Percentiles rank a stretch among this genome's conserved stretches.
Evolutionary conservation across 2,888 invertebrate species (phyloP).

Genomic region (Lampropteryx suffumata): DNA sequence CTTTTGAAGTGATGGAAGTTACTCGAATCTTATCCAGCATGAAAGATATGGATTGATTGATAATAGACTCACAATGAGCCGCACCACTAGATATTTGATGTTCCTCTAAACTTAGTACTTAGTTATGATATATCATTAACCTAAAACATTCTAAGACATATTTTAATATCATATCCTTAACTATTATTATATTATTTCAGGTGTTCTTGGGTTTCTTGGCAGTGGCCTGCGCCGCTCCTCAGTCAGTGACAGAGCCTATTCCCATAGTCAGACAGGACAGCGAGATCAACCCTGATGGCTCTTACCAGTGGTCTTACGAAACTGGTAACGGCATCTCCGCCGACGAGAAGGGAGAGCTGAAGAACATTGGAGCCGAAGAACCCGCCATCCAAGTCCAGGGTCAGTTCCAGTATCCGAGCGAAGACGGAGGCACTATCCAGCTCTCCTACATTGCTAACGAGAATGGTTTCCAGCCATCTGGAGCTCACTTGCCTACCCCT

Average conservation of each 20-base stretch:
- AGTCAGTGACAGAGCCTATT: slow-evolving; percentile 59
- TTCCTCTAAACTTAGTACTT: no score
- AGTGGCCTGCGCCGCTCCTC: slow-evolving; percentile 67
- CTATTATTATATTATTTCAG: slow-evolving; percentile 52
- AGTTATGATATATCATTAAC: no score
- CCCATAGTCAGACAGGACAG: slow-evolving; percentile 81
- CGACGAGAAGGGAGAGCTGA: slow-evolving; percentile 79
- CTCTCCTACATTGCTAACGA: slow-evolving; percentile 86
- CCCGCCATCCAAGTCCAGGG: slow-evolving; percentile 83
- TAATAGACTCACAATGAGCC: no score
- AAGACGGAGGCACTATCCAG: slow-evolving; percentile 83
- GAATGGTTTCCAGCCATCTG: slow-evolving; percentile 86
- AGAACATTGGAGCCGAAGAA: slow-evolving; percentile 79
- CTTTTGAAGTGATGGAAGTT: slow-evolving; percentile 23
- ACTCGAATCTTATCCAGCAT: background rate
- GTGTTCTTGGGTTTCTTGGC: slow-evolving; percentile 65
- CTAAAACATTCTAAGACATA: no score
- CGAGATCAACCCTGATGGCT: slow-evolving; percentile 83
- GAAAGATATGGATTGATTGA: background rate
- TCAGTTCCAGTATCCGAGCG: slow-evolving; percentile 84
- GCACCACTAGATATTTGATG: no score
- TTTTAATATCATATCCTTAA: background rate
- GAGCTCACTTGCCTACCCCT: slow-evolving; percentile 84
- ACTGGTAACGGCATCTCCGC: slow-evolving; percentile 85
- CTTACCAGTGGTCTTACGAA: slow-evolving; percentile 82